phyloP scores from a whole-genome alignment of 1,140 invertebrate genomes.

The Heliothis virescens region DNA sequence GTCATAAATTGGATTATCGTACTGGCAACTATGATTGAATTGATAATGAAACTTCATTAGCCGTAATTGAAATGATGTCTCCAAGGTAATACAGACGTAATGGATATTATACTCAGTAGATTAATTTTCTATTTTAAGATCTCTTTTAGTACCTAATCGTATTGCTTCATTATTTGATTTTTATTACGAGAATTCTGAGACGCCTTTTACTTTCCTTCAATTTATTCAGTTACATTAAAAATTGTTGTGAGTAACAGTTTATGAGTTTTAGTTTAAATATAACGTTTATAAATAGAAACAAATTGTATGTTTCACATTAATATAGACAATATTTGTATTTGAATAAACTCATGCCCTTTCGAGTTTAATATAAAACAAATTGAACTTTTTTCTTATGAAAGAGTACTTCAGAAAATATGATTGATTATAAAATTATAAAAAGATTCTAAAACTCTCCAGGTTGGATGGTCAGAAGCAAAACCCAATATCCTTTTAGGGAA shows the following conservation, averaged over 20 bases:
- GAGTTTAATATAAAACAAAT: no score
- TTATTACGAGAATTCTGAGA: slow-evolving; percentile 5
- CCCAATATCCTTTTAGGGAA: no score
- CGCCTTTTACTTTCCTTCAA: background rate
- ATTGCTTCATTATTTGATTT: slow-evolving; percentile 18
- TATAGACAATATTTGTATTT: no score
- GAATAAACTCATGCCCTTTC: no score
- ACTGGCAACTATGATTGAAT: slow-evolving; percentile 45
- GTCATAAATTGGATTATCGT: slow-evolving; percentile 39
- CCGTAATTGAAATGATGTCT: slow-evolving; percentile 20
- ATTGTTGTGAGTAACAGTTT: background rate
- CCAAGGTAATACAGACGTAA: slow-evolving; percentile 6
- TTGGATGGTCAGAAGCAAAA: no score
- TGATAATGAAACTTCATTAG: slow-evolving; percentile 42
- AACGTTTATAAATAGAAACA: no score
- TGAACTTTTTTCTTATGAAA: no score
- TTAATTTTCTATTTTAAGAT: slow-evolving; percentile 26
- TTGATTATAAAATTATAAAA: no score
- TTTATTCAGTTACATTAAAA: background rate
- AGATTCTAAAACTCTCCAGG: no score
- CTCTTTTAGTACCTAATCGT: slow-evolving; percentile 14
- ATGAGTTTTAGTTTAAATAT: no score
- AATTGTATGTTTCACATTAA: no score
- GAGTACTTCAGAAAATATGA: no score
- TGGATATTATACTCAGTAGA: slow-evolving; percentile 26